Percentiles rank a stretch among this genome's conserved stretches.
These are phyloP conservation scores for Rhadinocentrus ornatus DNA, from an alignment of 2,797 vertebrate species.

Conservation along the genomic window DNA sequence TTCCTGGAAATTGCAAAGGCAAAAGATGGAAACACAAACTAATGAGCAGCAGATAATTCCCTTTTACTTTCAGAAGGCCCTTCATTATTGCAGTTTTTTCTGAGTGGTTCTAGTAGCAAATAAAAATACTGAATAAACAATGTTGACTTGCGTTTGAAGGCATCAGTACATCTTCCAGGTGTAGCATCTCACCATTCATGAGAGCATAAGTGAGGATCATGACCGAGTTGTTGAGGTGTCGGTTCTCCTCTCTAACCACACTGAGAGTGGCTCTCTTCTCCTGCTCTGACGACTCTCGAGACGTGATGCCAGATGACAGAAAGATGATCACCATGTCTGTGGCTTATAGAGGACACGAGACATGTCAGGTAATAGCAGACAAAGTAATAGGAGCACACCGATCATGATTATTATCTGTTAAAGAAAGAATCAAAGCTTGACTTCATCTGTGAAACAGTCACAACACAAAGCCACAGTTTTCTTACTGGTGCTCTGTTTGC, in stretches of 20 bases:
- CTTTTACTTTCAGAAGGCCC: not conserved
- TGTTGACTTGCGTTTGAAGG: not conserved
- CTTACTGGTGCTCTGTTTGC: constrained; percentile 89
- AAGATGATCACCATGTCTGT: constrained; percentile 97
- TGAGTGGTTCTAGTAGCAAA: too few relatives aligned
- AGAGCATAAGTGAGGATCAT: constrained; percentile 99
- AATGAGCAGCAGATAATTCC: too few relatives aligned
- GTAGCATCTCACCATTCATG: constrained; percentile 86
- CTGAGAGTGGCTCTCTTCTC: constrained; percentile 94
- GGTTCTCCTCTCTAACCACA: constrained; percentile 93
- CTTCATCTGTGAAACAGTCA: not conserved
- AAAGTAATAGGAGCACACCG: not conserved
- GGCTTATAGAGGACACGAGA: constrained; percentile 71
- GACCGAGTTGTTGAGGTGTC: constrained; percentile 96
- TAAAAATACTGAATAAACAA: not conserved
- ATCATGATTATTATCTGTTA: not conserved
- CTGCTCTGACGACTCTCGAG: constrained; percentile 91
- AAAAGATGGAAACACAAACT: not conserved
- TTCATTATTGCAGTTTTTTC: not conserved
- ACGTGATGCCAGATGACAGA: constrained; percentile 94
- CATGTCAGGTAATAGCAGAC: not conserved
- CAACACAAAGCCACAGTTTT: not conserved
- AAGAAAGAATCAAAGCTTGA: not conserved
- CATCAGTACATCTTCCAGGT: not conserved
- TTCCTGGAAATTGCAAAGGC: not conserved